A percentile compares a stretch with the other conserved stretches of the same genome.
Conservation (phyloP, 2,113 vertebrate species). For the Heterotis niloticus region DNA sequence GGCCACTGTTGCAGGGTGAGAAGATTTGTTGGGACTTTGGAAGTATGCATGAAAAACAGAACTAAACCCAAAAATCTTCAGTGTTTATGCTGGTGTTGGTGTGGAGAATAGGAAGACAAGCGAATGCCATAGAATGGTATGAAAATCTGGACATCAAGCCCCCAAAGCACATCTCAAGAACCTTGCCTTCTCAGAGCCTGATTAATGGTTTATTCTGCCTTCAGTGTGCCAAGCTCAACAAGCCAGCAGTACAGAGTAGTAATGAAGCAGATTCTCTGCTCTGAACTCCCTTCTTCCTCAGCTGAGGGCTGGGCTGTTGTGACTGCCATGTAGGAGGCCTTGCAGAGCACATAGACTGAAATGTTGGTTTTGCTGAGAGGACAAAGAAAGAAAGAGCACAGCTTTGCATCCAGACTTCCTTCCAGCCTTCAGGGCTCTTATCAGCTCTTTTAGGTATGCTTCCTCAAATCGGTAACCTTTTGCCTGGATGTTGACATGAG, state of each 20-base stretch:
- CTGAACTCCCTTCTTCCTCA: slow-evolving; percentile 1
- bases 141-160: slow-evolving; percentile 5
- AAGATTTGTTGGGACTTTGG: too few species aligned
- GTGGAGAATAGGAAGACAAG: too few species aligned
- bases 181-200: slow-evolving; percentile 21
- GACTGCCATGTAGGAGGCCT: slow-evolving; percentile 9
- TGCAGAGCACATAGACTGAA: neutral
- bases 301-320: neutral
- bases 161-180: neutral
- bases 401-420: neutral
- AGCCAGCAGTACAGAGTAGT: slow-evolving; percentile 13
- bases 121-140: too few species aligned
- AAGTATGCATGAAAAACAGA: too few species aligned
- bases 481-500: too few species aligned
- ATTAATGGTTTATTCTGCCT: slow-evolving; percentile 45
- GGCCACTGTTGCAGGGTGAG: too few species aligned
- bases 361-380: neutral
- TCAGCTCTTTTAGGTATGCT: neutral
- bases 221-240: slow-evolving; percentile 26
- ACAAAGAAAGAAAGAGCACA: neutral
- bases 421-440: neutral
- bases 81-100: too few species aligned
- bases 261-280: slow-evolving; percentile 24
- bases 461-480: neutral
- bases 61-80: too few species aligned